Base-by-base conservation (phyloP, 30 jellyfish, hydroid and myxozoan genomes). In the Nemopilema nomurai region DNA sequence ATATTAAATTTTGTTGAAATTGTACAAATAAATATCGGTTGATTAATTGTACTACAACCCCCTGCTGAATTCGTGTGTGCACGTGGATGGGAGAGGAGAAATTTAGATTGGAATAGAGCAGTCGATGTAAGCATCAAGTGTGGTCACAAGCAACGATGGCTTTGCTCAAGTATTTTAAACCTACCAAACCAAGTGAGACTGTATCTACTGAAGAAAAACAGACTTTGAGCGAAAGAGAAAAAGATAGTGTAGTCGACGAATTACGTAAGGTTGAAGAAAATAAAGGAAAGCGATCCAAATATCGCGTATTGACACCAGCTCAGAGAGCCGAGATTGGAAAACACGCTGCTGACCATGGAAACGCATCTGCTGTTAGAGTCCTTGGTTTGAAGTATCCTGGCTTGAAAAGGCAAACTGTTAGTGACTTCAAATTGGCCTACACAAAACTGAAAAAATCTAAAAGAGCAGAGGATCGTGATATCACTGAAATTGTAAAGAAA, bases 321-420 rank as follows among this genome's bases (percentile, higher is more conserved):
- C 90, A 64, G 83, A 84, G 93, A 74, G 93, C 93, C 72, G 82
- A 75, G 81, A 84, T 84, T 69, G 82, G 82, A 18, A 33, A 82
- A 51, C 76, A 49, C 51, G 91, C 91, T 28, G 79, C 79, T n/a
- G 67, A 33, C 19, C 62, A 82, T 68, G 91, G 91, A 33, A 71
- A 49, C 28, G 77, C 87, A 32, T 68, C 63, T 32, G 85, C 91
- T 32, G 4, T 71, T 7, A 16, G 87, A 16, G 27, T 6, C 50
- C 30, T 82, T 25, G 76, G 49, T 25, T 21, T 21, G 64, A 69
- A 31, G 22, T 82, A 82, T 49, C 78, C 91, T 20, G 79, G 76
- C 67, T 28, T 82, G 77, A 82, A 71, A 51, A 69, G 76, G 67
- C 87, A 82, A 68, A 51, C 78, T 31, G 87, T 82, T 20, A 68